Conservation (phyloP, 2,888 invertebrate species). For the Hirtodrosophila confusa region DNA sequence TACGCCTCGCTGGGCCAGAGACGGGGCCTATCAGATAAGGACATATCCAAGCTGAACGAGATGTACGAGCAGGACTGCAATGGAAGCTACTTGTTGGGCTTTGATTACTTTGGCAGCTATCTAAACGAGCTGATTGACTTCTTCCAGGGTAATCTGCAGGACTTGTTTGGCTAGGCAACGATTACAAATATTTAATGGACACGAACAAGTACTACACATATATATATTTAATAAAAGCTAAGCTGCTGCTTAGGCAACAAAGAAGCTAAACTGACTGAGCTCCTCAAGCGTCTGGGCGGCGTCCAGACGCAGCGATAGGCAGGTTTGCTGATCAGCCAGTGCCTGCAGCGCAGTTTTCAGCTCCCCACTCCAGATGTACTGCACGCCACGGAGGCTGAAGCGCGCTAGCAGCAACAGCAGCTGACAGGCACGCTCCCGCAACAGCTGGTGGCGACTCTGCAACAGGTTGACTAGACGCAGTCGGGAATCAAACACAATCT, state of each 20-base stretch:
- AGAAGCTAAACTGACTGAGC: constrained; percentile 82
- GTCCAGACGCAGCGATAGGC: constrained; percentile 76
- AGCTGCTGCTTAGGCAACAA: constrained; percentile 47
- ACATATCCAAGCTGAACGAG: constrained; percentile 85
- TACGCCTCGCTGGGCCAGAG: constrained; percentile 85
- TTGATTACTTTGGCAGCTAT: constrained; percentile 71
- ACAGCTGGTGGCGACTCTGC: constrained; percentile 85
- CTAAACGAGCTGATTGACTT: constrained; percentile 74
- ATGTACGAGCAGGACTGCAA: constrained; percentile 85
- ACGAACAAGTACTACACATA: constrained; percentile 5
- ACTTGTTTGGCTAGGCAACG: constrained; percentile 57
- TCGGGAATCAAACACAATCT: constrained; percentile 86
- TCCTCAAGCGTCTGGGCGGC: constrained; percentile 82
- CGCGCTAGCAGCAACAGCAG: constrained; percentile 89
- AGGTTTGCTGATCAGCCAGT: constrained; percentile 74
- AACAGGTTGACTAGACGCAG: constrained; percentile 86
- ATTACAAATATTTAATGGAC: constrained; percentile 22
- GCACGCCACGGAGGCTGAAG: constrained; percentile 88
- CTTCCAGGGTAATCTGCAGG: constrained; percentile 65
- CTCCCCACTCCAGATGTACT: constrained; percentile 80
- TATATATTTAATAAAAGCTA: constrained; percentile 17
- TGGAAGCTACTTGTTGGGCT: constrained; percentile 55
- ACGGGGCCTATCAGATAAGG: constrained; percentile 85
- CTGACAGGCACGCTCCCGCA: constrained; percentile 88
- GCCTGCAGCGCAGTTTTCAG: constrained; percentile 78